Conservation (phyloP, 1,140 invertebrate genomes). For the Dinoponera quadriceps region DNA sequence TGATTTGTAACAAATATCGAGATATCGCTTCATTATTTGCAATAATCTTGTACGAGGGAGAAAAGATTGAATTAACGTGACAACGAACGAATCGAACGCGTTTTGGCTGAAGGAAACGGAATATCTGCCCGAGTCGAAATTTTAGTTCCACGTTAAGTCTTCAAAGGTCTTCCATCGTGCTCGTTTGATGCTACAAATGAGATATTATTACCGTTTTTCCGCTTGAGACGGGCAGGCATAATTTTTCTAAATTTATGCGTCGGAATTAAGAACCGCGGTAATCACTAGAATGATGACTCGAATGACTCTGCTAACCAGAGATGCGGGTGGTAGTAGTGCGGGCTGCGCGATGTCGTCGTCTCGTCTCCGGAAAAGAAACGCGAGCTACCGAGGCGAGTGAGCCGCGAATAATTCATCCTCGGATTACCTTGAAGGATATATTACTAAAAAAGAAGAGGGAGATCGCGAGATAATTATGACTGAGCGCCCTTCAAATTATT, state of each 20-base stretch:
- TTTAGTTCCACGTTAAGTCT: no score
- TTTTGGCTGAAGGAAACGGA: no score
- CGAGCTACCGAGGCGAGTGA: background rate
- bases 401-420: constrained; percentile 20
- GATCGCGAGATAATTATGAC: background rate
- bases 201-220: no score
- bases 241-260: constrained; percentile 52
- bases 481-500: background rate
- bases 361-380: background rate
- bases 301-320: background rate
- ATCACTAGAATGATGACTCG: constrained; percentile 5
- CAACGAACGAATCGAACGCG: no score
- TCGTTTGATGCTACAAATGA: no score
- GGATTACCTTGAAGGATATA: background rate
- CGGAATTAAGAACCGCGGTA: background rate
- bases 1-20: no score
- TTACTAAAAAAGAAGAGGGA: background rate
- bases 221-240: constrained; percentile 22
- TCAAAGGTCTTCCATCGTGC: no score
- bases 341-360: background rate
- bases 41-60: no score
- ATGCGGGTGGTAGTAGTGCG: no score
- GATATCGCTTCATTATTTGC: no score
- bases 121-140: no score
- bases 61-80: no score